Base-by-base conservation (phyloP, 2,888 invertebrate species). In the Meandrusa payeni region DNA sequence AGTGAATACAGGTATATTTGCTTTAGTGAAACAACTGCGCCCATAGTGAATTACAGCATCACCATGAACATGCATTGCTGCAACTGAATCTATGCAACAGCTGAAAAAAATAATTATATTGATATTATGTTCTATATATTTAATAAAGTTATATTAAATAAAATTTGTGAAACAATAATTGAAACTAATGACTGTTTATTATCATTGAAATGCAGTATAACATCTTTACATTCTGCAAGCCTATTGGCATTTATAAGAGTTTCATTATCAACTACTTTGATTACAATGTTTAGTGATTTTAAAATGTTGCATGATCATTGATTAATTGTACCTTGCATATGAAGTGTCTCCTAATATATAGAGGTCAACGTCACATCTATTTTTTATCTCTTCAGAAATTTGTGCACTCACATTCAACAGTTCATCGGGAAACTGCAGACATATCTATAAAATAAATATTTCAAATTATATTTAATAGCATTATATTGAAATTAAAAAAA, bases 21-120 rank as follows among this genome's bases (percentile, higher is more conserved):
- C 87, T 6, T 93, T 92, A 17, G 95, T 94, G 51, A 96, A 92
- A 75, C 99, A 99, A 0, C 94, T 91, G 61, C 93, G 93, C 0
- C 98, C 98, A 77, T 95, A 98, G 76, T 99, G 98, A 40, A 99
- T 90, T 1, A 98, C 85, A 17, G 94, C 93, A 76, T 98, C 95
- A 0, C 94, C 94, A 42, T 91, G 89, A 3, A 96, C 92, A 75
- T 98, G 98, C 71, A 94, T 92, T 0, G 97, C 96, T 1, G 97
- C 94, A 19, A 97, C 92, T 61, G 94, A 94, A 75, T 97, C 97
- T 1, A 96, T 92, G 71, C 97, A 97, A 74, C 97, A 97, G 72
- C 96, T 96, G 73, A 53, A 88, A 68, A 12, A 26, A 15, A 27
- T 3, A 74, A 48, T 13, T 46, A 27, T 26, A 22, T 22, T 23